Evolutionary conservation across 1,140 invertebrate genomes (phyloP), one percentile per base, ranked within the genome.

Genomic region (Tetranychus urticae): DNA sequence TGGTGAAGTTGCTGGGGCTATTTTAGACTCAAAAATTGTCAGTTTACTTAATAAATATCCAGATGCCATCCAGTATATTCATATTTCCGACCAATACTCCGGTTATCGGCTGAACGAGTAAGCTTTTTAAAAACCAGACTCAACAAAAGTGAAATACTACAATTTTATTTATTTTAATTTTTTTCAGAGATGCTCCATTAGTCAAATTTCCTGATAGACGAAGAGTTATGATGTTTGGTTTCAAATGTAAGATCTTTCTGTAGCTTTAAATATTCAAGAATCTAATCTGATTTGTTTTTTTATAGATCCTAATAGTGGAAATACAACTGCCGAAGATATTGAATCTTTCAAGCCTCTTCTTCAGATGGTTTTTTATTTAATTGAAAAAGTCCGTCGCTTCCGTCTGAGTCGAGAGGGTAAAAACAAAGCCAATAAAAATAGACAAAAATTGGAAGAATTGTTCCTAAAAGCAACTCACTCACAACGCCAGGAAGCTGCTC

Each of bases 41-140:
- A 78, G 84, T 64, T 81, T 88, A 56, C 76, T 97, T 62, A 80
- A 83, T 63, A 91, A 87, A 74, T 92, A 86, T 77, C 78, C 84
- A 65, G 79, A 82, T 63, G 77, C 82, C 68, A 81, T 99, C 67
- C 92, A 98, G 71, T 97, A 85, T 73, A 86, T 99, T 72, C 92
- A 98, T 74, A 82, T 98, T 68, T 94, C 90, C 61, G 94, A 99
- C 75, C 86, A 94, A 70, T 97, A 83, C 74, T 85, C 83, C 66
- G 86, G 93, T 50, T 78, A 79, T 6, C 90, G 92, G 72, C 81
- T 84, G 69, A 81, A 84, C 69, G 90, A 96, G 82, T 87, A 75
- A 81, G 82, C 77, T 42, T 61, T 57, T 56, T 8, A 52, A 56
- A 56, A 58, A 55, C 39, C 2, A 52, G 39, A 5, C 1, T 42